These are phyloP conservation scores for Aythya baeri DNA, from an alignment of 2,113 vertebrate species.

Conservation along the genomic window DNA sequence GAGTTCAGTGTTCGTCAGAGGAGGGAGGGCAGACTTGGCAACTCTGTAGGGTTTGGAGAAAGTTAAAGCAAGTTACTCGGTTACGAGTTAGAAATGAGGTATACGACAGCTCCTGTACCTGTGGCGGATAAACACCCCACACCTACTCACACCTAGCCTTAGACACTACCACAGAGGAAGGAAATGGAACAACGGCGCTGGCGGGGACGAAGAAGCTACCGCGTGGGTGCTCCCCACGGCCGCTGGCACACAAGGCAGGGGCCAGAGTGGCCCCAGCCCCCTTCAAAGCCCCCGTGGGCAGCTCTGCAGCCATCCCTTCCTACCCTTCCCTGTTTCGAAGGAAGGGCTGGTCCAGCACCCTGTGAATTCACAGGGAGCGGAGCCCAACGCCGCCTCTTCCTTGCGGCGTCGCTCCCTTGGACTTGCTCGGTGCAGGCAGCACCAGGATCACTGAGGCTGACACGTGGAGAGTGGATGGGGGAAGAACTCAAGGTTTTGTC, in stretches of 20 bases:
- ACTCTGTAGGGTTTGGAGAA: constrained; percentile 85
- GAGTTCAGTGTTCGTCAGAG: constrained; percentile 71
- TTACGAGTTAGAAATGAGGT: constrained; percentile 97
- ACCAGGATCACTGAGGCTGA: not conserved
- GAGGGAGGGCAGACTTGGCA: constrained; percentile 84
- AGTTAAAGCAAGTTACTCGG: constrained; percentile 92
- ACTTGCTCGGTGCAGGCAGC: not conserved
- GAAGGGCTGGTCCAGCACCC: not conserved
- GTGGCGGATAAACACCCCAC: constrained; percentile 75
- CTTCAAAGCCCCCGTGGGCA: accelerated
- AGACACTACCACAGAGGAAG: constrained; percentile 65
- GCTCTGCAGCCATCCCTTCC: not conserved
- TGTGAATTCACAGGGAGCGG: accelerated
- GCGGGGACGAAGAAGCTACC: not conserved
- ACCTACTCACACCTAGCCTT: constrained; percentile 80
- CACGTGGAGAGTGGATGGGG: not conserved
- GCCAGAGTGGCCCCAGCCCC: not conserved
- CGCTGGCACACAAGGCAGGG: not conserved
- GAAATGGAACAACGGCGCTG: constrained; percentile 61
- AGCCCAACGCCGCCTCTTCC: not conserved
- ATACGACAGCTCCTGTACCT: constrained; percentile 89
- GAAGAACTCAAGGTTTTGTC: constrained; percentile 7
- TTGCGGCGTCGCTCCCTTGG: not conserved
- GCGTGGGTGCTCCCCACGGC: not conserved
- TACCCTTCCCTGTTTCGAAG: not conserved